These are phyloP conservation scores for Columba livia DNA, from an alignment of 2,113 vertebrate genomes.

Conservation along the genomic window DNA sequence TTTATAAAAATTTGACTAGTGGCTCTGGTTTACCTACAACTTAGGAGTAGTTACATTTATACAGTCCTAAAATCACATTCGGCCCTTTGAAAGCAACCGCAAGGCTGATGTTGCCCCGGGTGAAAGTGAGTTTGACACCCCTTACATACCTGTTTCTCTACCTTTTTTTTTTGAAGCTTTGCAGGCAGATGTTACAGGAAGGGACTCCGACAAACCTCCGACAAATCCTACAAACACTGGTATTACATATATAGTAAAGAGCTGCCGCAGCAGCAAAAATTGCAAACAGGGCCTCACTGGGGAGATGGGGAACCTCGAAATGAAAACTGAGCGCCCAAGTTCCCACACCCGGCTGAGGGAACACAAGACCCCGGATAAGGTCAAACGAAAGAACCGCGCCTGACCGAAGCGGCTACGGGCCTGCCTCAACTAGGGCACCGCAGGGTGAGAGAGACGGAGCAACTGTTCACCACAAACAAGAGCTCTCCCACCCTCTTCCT, in stretches of 20 bases:
- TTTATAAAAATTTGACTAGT: neutral
- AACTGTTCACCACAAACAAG: neutral
- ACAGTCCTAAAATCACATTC: too few relatives aligned
- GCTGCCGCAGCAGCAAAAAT: rapidly evolving
- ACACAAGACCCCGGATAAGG: neutral
- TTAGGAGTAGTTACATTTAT: neutral
- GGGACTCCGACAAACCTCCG: rapidly evolving
- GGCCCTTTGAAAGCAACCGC: too few relatives aligned
- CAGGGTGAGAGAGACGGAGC: neutral
- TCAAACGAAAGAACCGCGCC: neutral
- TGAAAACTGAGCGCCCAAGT: rapidly evolving
- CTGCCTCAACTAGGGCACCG: neutral
- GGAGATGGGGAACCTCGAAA: neutral
- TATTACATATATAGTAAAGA: neutral
- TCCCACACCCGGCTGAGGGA: neutral
- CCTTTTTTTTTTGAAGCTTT: neutral
- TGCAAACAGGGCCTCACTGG: neutral
- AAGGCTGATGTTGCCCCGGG: too few relatives aligned
- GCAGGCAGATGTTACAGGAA: neutral
- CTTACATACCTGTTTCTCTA: neutral
- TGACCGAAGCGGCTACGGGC: neutral
- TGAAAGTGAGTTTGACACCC: too few relatives aligned
- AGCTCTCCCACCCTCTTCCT: neutral
- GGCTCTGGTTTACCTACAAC: neutral
- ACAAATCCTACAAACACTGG: neutral